Evolutionary conservation across 1,140 invertebrate genomes (phyloP), one percentile per base, ranked within the genome.

Genomic region (Pemphigus obesinymphae): DNA sequence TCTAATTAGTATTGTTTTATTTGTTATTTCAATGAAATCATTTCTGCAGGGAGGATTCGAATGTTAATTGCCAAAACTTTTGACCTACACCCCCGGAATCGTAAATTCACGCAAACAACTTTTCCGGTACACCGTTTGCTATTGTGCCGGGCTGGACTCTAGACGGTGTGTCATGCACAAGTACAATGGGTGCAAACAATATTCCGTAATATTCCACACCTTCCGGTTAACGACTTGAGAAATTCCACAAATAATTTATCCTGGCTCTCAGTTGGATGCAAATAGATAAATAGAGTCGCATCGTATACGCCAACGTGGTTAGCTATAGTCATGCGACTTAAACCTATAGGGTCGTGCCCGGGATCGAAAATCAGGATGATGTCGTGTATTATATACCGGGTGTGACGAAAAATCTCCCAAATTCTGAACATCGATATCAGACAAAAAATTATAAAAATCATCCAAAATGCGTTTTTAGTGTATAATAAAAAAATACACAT

Each of bases 11-110:
- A 75, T 75, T 75, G 48, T 75, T 75, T 58, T 58, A n/a, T n/a
- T n/a, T 55, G 61, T 58, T 58, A 78, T 58, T 78, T 78, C 75
- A 50, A 31, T 58, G 31, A 78, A 78, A 78, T 78, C 29, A 26
- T 53, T 53, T 78, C 48, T 40, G 45, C 31, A 55, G 75, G 75
- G 31, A 58, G 50, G 31, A 40, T 78, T 78, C 40, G 31, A 78
- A 40, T 78, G 50, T 55, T 78, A 78, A 78, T 78, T 55, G 75
- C 53, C 53, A 55, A 53, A 78, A 78, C 75, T 78, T 78, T 78
- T 37, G 75, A 58, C 29, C 17, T 37, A 17, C 34, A 31, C 50
- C 11, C n/a, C 29, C 29, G 1, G n/a, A 78, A 55, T 78, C 53
- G 23, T 78, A 78, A 78, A 78, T 78, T 78, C 13, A n/a, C 55